Percentiles rank a stretch among this genome's conserved stretches.
Evolutionary conservation across 2,113 vertebrate genomes (phyloP).

Genomic region (Crotalus tigris): DNA sequence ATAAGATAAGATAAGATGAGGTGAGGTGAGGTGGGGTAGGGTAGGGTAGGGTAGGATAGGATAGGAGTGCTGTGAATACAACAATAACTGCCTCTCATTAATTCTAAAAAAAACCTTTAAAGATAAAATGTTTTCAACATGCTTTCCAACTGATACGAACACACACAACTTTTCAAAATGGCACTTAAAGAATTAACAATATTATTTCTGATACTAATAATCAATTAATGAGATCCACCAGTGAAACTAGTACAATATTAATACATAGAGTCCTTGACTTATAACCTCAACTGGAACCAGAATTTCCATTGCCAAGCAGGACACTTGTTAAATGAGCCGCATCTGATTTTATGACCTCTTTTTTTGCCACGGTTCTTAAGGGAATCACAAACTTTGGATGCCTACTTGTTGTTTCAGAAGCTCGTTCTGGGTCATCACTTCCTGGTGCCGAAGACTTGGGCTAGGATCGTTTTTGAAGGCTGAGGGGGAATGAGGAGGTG

Average conservation of each 20-base stretch:
- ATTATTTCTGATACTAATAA: neutral
- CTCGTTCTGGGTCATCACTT: slow-evolving; percentile 90
- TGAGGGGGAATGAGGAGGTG: slow-evolving; percentile 69
- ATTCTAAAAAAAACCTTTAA: neutral
- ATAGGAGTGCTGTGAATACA: neutral
- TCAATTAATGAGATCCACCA: neutral
- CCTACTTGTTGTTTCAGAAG: slow-evolving; percentile 78
- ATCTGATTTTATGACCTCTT: neutral
- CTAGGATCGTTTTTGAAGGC: slow-evolving; percentile 71
- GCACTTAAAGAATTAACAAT: neutral
- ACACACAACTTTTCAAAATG: neutral
- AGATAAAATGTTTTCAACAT: neutral
- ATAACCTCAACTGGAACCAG: neutral
- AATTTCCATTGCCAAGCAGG: neutral
- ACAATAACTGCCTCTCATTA: neutral
- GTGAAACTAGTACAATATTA: neutral
- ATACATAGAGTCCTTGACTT: neutral
- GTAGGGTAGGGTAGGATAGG: too few relatives aligned
- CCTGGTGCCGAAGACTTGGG: slow-evolving; percentile 79
- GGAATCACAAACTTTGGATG: neutral
- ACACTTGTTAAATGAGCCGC: neutral
- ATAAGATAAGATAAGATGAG: too few relatives aligned
- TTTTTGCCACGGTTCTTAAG: neutral
- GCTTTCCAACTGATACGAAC: neutral
- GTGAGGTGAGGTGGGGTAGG: too few relatives aligned